Conservation (phyloP, 2,888 invertebrate species). For the Pheosia tremula region DNA sequence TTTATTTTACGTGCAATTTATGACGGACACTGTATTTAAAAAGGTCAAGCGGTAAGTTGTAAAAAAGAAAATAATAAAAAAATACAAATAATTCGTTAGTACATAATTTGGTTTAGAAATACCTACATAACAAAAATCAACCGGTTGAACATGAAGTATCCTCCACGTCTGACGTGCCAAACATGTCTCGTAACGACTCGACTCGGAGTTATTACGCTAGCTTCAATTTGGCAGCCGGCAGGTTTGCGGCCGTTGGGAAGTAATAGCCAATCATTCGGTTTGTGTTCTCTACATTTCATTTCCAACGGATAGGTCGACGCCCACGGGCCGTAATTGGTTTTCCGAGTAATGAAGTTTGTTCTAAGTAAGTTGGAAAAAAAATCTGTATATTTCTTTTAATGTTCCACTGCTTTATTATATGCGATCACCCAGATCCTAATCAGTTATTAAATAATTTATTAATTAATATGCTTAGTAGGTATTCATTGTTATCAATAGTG, state of each 20-base stretch:
- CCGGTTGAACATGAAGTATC: not conserved
- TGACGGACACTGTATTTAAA: too few species aligned
- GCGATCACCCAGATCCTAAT: too few species aligned
- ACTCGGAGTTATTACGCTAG: slow-evolving; percentile 27
- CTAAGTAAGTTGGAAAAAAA: slow-evolving; percentile 16
- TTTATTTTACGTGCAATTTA: too few species aligned
- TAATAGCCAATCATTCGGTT: slow-evolving; percentile 38
- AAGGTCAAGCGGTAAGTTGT: too few species aligned
- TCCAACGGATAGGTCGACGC: slow-evolving; percentile 29
- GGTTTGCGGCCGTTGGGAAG: slow-evolving; percentile 28
- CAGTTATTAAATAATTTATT: too few species aligned
- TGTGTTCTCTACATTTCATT: slow-evolving; percentile 39
- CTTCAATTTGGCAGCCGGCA: slow-evolving; percentile 37
- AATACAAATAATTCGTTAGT: too few species aligned
- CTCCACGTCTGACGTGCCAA: not conserved
- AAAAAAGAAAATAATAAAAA: too few species aligned
- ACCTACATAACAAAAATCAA: not conserved
- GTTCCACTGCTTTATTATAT: too few species aligned
- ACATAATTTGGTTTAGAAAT: too few species aligned
- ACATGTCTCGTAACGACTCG: slow-evolving; percentile 28
- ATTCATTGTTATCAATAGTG: too few species aligned
- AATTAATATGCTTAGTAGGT: too few species aligned
- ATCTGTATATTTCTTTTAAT: too few species aligned
- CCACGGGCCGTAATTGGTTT: slow-evolving; percentile 39
- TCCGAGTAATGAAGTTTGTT: slow-evolving; percentile 28